Evolutionary conservation across 2,113 vertebrate species (phyloP).

Genomic region (Lasiurus cinereus): DNA sequence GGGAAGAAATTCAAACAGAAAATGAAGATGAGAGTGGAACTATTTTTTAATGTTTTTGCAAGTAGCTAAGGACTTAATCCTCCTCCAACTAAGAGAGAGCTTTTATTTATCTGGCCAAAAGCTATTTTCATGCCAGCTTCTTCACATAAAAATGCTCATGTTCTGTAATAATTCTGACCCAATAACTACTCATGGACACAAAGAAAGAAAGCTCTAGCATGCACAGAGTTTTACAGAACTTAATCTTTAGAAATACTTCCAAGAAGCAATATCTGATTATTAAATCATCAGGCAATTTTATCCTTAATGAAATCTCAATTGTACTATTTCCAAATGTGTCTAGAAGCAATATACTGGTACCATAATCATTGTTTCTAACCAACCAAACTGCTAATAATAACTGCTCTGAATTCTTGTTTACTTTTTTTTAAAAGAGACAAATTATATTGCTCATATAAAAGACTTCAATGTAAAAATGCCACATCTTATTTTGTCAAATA

Average conservation of each 20-base stretch:
- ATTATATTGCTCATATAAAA: not conserved
- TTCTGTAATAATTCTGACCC: not conserved
- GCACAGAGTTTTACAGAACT: conserved; percentile 2
- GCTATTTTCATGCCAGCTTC: conserved; percentile 53
- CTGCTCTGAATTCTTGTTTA: not conserved
- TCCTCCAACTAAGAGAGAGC: not conserved
- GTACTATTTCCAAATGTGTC: not conserved
- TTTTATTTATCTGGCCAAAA: conserved; percentile 60
- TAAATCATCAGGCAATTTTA: conserved; percentile 52
- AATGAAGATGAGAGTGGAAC: not conserved
- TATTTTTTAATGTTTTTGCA: conserved; percentile 58
- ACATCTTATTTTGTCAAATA: not conserved
- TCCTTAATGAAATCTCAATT: conserved; percentile 52
- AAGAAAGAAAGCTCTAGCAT: not conserved
- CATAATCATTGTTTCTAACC: not conserved
- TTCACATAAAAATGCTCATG: conserved; percentile 40
- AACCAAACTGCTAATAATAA: not conserved
- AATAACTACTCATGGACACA: not conserved
- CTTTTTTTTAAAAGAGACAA: not conserved
- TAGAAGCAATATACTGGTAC: conserved; percentile 30
- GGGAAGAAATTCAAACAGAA: conserved; percentile 49
- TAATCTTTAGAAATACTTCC: conserved; percentile 34
- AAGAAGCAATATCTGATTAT: conserved; percentile 41
- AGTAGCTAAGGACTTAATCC: conserved; percentile 63
- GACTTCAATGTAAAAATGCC: not conserved